Evolutionary conservation across 1,140 invertebrate genomes (phyloP).

Genomic region (Drosophila baimaii): DNA sequence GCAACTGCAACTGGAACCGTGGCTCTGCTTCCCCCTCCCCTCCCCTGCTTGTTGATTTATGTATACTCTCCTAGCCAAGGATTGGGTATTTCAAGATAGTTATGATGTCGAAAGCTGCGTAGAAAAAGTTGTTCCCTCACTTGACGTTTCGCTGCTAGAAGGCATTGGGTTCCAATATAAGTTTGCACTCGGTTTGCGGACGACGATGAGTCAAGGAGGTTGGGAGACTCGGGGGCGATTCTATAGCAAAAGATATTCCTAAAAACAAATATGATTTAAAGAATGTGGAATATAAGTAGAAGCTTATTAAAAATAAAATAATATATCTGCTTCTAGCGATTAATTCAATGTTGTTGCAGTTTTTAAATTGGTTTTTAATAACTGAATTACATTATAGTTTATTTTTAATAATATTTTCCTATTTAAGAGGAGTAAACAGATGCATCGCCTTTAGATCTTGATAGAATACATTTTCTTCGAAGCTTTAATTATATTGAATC

Average conservation of each 20-base stretch:
- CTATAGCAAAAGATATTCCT: neutral
- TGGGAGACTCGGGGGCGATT: neutral
- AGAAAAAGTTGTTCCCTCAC: conserved; percentile 12
- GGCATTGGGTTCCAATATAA: conserved; percentile 5
- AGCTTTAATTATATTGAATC: neutral
- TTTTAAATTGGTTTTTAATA: too few species aligned
- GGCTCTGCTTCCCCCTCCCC: conserved; percentile 12
- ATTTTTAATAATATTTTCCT: neutral
- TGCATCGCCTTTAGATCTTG: neutral
- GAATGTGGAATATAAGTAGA: neutral
- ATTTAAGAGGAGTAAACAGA: neutral
- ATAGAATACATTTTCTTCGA: neutral
- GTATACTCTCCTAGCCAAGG: conserved; percentile 5
- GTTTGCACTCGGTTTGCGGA: neutral
- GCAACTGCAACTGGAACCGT: conserved; percentile 16
- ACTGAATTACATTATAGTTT: neutral
- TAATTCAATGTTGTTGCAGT: too few species aligned
- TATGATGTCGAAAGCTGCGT: conserved; percentile 17
- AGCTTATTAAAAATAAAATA: neutral
- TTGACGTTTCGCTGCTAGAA: neutral
- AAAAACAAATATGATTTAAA: neutral
- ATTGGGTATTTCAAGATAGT: conserved; percentile 29
- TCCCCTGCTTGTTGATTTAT: conserved; percentile 32
- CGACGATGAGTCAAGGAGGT: neutral
- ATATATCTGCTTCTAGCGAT: neutral